phyloP scores from a whole-genome alignment of 1,140 invertebrate species.

The Holcopasites calliopsidis region DNA sequence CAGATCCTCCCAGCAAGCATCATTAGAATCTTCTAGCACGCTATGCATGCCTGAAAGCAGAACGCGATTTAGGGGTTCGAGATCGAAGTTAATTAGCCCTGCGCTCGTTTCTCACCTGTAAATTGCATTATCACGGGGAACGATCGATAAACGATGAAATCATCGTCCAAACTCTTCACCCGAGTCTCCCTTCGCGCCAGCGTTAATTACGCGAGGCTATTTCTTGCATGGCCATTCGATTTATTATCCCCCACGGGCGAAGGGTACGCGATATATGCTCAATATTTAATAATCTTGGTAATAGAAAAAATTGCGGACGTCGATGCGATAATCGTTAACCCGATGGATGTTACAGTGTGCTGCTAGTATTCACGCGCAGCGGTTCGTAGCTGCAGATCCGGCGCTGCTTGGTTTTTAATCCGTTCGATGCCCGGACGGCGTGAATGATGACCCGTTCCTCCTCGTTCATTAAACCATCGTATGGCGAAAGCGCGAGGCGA shows the following conservation, averaged over 20 bases:
- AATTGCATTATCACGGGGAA: background rate
- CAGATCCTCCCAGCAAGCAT: background rate
- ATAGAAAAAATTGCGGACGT: no score
- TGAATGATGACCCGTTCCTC: background rate
- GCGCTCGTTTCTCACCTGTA: background rate
- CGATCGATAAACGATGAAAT: background rate
- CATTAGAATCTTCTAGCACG: conserved; percentile 1
- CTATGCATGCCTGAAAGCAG: background rate
- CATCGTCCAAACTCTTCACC: background rate
- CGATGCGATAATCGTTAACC: background rate
- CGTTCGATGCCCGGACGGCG: background rate
- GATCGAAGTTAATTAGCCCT: background rate
- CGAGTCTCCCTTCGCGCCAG: background rate
- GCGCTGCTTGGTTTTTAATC: conserved; percentile 18
- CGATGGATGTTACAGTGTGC: background rate
- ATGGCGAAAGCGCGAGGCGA: background rate
- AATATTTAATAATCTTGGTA: no score
- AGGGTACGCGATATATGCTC: no score
- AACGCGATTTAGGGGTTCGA: background rate
- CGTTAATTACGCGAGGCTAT: no score
- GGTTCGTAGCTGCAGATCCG: no score
- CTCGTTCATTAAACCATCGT: conserved; percentile 8
- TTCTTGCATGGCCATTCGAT: no score
- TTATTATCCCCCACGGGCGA: no score
- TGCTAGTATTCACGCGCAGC: background rate